phyloP scores from a whole-genome alignment of 2,888 invertebrate species.

The Sycophila texana region DNA sequence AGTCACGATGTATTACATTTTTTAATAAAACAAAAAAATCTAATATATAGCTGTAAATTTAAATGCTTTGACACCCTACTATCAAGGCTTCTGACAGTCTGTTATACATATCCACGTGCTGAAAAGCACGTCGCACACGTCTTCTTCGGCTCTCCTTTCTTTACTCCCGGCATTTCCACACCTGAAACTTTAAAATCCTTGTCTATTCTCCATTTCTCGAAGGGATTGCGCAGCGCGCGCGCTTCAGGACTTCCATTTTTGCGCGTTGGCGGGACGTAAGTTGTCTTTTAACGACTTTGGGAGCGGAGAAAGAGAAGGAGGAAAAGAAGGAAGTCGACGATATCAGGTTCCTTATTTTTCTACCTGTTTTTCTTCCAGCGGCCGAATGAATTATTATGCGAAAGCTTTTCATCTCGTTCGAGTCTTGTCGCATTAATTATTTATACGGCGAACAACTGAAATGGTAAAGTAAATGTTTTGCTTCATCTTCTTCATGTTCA shows the following conservation, averaged over 20 bases:
- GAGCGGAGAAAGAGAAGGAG: neutral
- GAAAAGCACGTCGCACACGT: neutral
- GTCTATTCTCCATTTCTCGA: constrained; percentile 45
- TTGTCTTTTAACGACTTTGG: constrained; percentile 45
- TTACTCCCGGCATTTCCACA: constrained; percentile 23
- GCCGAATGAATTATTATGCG: constrained; percentile 33
- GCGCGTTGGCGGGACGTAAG: constrained; percentile 28
- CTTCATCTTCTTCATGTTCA: too few relatives aligned
- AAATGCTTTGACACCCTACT: too few relatives aligned
- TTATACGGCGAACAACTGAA: constrained; percentile 1
- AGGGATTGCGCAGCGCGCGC: constrained; percentile 28
- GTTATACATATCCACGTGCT: too few relatives aligned
- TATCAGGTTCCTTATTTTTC: neutral
- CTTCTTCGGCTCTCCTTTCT: neutral
- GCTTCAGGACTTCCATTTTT: constrained; percentile 9
- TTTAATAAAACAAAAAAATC: too few relatives aligned
- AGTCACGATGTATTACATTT: too few relatives aligned
- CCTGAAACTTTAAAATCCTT: constrained; percentile 50
- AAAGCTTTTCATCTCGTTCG: constrained; percentile 29
- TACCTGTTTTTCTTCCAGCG: neutral
- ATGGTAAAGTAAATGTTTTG: too few relatives aligned
- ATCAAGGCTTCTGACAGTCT: too few relatives aligned
- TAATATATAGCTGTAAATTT: too few relatives aligned
- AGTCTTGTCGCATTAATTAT: constrained; percentile 25
- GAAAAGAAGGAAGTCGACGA: neutral